Percentiles rank a stretch among this genome's conserved stretches.
Conservation (phyloP, 2,797 vertebrate genomes). For the Rhinophrynus dorsalis region DNA sequence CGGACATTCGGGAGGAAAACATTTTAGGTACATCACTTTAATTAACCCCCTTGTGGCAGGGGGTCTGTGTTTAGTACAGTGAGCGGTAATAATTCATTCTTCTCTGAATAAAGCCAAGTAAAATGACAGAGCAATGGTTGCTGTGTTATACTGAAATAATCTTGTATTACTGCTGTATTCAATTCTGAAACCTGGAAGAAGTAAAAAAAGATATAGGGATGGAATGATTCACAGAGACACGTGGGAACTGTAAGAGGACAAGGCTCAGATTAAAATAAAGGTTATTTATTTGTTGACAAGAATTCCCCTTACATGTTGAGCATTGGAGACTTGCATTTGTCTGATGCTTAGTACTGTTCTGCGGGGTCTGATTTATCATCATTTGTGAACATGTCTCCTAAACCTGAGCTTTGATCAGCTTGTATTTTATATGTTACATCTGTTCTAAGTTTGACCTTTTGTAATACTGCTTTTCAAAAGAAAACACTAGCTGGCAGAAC, state of each 20-base stretch:
- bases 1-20: too few relatives aligned
- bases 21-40: neutral
- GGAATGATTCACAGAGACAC: conserved; percentile 40
- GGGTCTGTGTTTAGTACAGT: too few relatives aligned
- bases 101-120: neutral
- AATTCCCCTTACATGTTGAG: conserved; percentile 36
- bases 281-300: conserved; percentile 49
- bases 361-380: conserved; percentile 97
- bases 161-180: conserved; percentile 21
- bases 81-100: neutral
- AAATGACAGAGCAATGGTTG: neutral
- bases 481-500: conserved; percentile 87
- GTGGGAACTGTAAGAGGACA: conserved; percentile 39
- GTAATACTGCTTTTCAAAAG: conserved; percentile 91
- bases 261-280: conserved; percentile 39
- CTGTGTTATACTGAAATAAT: neutral
- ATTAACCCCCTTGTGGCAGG: too few relatives aligned
- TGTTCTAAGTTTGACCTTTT: conserved; percentile 97
- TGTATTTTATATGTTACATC: conserved; percentile 98
- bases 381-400: conserved; percentile 92
- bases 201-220: conserved; percentile 20
- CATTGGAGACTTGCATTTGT: conserved; percentile 84
- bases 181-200: neutral
- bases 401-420: conserved; percentile 96
- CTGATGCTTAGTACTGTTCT: conserved; percentile 86